Conservation (phyloP, 2,797 vertebrate genomes). For the Pseudochaenichthys georgianus region DNA sequence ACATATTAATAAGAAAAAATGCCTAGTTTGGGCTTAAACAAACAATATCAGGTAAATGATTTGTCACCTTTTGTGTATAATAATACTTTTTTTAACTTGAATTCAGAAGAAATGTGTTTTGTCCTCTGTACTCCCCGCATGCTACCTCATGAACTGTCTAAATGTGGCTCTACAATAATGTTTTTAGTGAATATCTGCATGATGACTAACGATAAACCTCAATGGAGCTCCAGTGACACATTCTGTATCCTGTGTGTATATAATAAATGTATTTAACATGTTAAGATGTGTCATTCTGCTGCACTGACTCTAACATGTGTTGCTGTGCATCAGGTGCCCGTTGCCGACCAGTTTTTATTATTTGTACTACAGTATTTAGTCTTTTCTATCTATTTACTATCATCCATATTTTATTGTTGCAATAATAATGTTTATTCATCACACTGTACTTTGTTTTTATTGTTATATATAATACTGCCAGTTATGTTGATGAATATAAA, state of each 20-base stretch:
- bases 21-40: slow-evolving; percentile 73
- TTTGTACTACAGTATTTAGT: slow-evolving; percentile 25
- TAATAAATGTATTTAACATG: slow-evolving; percentile 29
- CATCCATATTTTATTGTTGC: slow-evolving; percentile 18
- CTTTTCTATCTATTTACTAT: slow-evolving; percentile 2
- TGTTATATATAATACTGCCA: slow-evolving; percentile 42
- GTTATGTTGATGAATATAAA: slow-evolving; percentile 48
- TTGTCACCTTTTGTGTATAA: slow-evolving; percentile 57
- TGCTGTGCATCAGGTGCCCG: slow-evolving; percentile 35
- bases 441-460: slow-evolving; percentile 58
- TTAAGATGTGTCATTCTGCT: slow-evolving; percentile 34
- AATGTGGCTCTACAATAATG: slow-evolving; percentile 46
- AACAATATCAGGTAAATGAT: slow-evolving; percentile 74
- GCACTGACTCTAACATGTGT: slow-evolving; percentile 25
- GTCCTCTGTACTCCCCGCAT: slow-evolving; percentile 65
- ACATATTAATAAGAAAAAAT: slow-evolving; percentile 46
- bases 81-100: slow-evolving; percentile 57
- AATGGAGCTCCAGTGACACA: slow-evolving; percentile 49
- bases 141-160: slow-evolving; percentile 70
- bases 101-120: slow-evolving; percentile 44
- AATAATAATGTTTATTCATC: slow-evolving; percentile 33
- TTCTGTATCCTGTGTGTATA: slow-evolving; percentile 35
- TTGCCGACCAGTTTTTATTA: slow-evolving; percentile 30
- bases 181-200: slow-evolving; percentile 69
- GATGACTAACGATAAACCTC: slow-evolving; percentile 46